Evolutionary conservation across 2,113 vertebrate genomes (phyloP).

Genomic region (Vidua macroura): DNA sequence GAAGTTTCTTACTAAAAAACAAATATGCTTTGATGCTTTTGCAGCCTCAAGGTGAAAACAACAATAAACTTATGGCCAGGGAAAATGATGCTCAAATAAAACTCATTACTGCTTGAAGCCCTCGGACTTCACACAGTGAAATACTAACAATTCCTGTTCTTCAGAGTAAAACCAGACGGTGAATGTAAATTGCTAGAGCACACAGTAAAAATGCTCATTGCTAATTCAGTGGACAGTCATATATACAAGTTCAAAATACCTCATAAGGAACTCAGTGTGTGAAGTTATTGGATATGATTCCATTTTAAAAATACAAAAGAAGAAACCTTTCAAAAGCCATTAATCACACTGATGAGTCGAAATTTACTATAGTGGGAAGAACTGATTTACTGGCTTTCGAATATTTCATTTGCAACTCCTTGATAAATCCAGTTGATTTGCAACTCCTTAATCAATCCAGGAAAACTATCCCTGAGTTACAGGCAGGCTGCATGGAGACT

Average conservation of each 20-base stretch:
- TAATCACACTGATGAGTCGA: not conserved
- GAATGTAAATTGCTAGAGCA: not conserved
- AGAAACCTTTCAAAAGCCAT: not conserved
- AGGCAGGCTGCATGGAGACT: not conserved
- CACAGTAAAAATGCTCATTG: not conserved
- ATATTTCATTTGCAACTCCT: not conserved
- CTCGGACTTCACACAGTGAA: not conserved
- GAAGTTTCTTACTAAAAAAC: not conserved
- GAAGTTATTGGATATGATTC: not conserved
- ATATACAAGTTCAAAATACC: not conserved
- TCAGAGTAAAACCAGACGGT: not conserved
- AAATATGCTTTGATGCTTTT: not conserved
- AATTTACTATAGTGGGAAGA: not conserved
- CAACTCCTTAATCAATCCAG: not conserved
- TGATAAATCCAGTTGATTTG: not conserved
- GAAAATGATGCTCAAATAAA: not conserved
- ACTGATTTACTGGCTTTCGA: not conserved
- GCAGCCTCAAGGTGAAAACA: not conserved
- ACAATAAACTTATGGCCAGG: not conserved
- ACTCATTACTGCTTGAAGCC: not conserved
- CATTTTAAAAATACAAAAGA: not conserved
- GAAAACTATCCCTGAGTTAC: not conserved
- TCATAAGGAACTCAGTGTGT: not conserved
- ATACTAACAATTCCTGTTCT: not conserved
- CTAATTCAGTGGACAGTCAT: not conserved